Base-by-base conservation (phyloP, 1,140 invertebrate genomes). In the Sipha flava region DNA sequence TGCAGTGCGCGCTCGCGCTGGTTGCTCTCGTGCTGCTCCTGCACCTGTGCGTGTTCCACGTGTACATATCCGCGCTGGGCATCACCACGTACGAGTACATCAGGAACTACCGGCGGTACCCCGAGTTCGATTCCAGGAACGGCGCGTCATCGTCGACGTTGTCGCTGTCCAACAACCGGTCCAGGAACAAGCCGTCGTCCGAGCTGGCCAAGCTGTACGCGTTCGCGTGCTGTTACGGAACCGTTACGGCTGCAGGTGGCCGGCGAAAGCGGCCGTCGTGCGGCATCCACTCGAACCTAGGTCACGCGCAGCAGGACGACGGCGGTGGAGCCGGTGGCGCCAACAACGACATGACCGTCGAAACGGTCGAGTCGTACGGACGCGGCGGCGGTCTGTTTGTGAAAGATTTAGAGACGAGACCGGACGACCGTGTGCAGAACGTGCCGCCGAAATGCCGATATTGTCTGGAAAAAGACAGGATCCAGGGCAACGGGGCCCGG, bases 31-130 rank as follows among this genome's bases (percentile, higher is more conserved):
- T 90, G 26, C 87, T 97, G 26, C 87, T 98, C 12, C 87, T 94
- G 23, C 95, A 98, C 87, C 87, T 98, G 29, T 93, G 94, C 84
- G 92, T 93, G 84, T 96, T 96, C 86, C 94, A 96, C 86, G 90
- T 94, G 57, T 96, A 95, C 85, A 94, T 95, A 83, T 92, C 91
- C 10, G 90, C 91, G 81, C 86, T 94, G 75, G 94, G 94, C 0
- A 86, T 96, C 21, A 95, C 94, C 7, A 97, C 95, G 0, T 97
- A 95, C 85, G 95, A 96, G 84, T 97, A 95, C 84, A 92, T 94
- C 54, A 84, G 90, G 2, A 89, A 88, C 75, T 90, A 91, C 82
- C 85, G 90, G 5, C 79, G 82, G 47, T 64, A 77, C 9, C 73
- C 73, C 9, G 73, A 77, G 82, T 49, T 66, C 81, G 52, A 81